These are phyloP conservation scores for Rhorus exstirpatorius DNA, from an alignment of 2,888 invertebrate species.

Conservation along the genomic window DNA sequence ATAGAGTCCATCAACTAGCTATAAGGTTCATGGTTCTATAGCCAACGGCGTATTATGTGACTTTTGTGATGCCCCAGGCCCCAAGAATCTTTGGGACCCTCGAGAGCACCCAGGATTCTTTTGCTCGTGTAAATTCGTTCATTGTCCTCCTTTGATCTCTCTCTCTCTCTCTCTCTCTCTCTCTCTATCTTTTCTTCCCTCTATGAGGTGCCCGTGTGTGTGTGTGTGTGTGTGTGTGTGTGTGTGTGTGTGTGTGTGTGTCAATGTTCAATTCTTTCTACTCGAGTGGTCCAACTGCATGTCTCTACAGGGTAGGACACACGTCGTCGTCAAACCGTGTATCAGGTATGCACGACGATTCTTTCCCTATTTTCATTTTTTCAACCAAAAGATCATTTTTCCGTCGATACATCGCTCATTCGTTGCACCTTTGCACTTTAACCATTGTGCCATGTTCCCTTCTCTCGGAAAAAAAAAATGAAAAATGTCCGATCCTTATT, in stretches of 20 bases:
- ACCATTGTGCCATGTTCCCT: constrained; percentile 16
- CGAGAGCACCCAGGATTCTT: constrained; percentile 58
- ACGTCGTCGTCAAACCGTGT: constrained; percentile 18
- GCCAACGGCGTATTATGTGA: constrained; percentile 64
- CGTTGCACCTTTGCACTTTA: constrained; percentile 58
- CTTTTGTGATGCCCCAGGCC: constrained; percentile 59
- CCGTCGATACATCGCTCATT: constrained; percentile 52
- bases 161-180: constrained; percentile 6
- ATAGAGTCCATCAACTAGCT: constrained; percentile 45
- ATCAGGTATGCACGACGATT: constrained; percentile 42
- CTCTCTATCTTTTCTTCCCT: constrained; percentile 11
- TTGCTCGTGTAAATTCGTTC: constrained; percentile 66
- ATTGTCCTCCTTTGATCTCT: constrained; percentile 53
- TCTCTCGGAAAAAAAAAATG: background rate
- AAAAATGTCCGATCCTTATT: constrained; percentile 38
- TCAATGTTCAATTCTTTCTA: constrained; percentile 52
- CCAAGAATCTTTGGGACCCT: constrained; percentile 62
- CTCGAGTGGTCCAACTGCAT: constrained; percentile 52
- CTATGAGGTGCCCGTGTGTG: constrained; percentile 10
- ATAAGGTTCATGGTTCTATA: constrained; percentile 52
- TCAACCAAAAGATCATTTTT: constrained; percentile 34
- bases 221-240: constrained; percentile 49
- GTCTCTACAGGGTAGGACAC: constrained; percentile 33
- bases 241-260: constrained; percentile 41
- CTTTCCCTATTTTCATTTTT: constrained; percentile 25